Evolutionary conservation across 2,888 invertebrate species (phyloP).

Genomic region (Leucoptera coffeella): DNA sequence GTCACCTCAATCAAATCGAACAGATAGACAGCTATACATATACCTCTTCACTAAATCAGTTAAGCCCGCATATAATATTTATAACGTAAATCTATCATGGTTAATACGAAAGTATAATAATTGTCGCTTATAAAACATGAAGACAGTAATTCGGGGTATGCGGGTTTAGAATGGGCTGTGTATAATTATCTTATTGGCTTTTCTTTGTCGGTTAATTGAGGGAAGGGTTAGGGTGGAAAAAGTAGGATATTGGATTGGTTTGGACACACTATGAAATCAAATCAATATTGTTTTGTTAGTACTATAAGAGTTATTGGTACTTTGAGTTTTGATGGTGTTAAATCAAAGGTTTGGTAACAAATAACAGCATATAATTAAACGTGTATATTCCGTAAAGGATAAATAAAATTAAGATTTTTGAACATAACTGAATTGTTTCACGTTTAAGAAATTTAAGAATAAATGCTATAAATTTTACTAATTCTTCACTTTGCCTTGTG

Average conservation of each 20-base stretch:
- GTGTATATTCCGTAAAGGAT: too few species aligned
- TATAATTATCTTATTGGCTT: background rate
- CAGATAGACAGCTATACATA: background rate
- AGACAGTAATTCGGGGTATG: too few species aligned
- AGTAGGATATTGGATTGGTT: background rate
- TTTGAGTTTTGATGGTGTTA: too few species aligned
- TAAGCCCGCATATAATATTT: constrained; percentile 10
- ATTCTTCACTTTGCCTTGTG: too few species aligned
- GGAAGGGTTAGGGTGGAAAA: background rate
- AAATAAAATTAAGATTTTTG: too few species aligned
- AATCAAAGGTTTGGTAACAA: too few species aligned
- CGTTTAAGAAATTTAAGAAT: too few species aligned
- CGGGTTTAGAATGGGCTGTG: constrained; percentile 1
- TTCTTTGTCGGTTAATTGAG: background rate
- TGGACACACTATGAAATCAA: background rate
- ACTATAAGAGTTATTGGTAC: too few species aligned
- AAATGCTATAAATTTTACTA: too few species aligned
- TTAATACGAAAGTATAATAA: constrained; percentile 44
- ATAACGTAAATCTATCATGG: constrained; percentile 14
- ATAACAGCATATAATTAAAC: too few species aligned
- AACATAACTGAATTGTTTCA: too few species aligned
- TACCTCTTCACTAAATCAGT: background rate
- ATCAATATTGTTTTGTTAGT: too few species aligned
- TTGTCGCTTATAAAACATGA: constrained; percentile 39
- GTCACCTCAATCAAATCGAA: background rate